These are phyloP conservation scores for Epizoanthus illoricatus DNA, from an alignment of 92 coral and sea anemone species.

Conservation along the genomic window DNA sequence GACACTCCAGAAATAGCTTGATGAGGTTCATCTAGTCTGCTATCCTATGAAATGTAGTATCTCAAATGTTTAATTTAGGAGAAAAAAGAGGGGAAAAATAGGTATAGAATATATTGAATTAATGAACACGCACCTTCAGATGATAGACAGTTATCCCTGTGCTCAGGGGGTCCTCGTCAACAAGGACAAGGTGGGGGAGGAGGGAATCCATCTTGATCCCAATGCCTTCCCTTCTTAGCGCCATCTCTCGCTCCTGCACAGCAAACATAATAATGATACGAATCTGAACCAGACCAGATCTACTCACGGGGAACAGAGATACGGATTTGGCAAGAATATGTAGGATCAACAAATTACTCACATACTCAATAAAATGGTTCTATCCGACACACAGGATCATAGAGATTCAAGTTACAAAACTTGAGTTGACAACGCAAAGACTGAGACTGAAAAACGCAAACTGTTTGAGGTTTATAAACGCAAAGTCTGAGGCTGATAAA, in stretches of 20 bases:
- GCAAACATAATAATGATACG: no score
- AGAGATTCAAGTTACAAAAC: no score
- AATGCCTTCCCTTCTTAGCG: slow-evolving; percentile 90
- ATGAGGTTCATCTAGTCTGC: no score
- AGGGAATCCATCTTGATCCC: slow-evolving; percentile 99
- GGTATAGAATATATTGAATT: no score
- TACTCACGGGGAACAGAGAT: neutral
- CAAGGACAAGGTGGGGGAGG: slow-evolving; percentile 92
- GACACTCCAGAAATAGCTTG: no score
- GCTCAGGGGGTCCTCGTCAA: slow-evolving; percentile 92
- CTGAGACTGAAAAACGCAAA: no score
- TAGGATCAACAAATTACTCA: no score
- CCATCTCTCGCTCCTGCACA: slow-evolving; percentile 93
- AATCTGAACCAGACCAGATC: neutral
- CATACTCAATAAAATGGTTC: no score
- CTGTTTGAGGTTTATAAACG: no score
- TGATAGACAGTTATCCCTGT: slow-evolving; percentile 97
- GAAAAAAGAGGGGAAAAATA: neutral
- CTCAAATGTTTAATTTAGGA: neutral
- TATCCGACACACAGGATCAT: no score
- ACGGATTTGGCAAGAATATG: neutral
- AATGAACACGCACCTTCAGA: slow-evolving; percentile 69
- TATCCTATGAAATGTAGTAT: neutral
- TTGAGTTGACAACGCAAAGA: no score
- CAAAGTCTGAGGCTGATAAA: no score